Percentiles rank a stretch among this genome's conserved stretches.
Conservation (phyloP, 2,113 vertebrate genomes). For the Chrysochloris asiatica region DNA sequence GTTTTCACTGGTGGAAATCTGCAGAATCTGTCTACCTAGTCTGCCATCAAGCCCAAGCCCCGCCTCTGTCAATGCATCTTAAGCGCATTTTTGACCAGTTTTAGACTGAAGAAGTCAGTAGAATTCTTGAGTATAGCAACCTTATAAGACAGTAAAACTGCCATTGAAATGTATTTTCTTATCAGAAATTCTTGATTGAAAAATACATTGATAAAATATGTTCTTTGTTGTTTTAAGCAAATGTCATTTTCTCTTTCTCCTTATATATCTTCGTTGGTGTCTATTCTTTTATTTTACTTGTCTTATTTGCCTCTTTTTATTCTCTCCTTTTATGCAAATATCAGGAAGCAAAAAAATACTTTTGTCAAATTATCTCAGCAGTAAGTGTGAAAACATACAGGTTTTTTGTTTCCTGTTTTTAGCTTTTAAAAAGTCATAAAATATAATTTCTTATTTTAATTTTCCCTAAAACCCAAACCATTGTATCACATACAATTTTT, state of each 20-base stretch:
- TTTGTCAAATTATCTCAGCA: not conserved
- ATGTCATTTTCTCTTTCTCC: not conserved
- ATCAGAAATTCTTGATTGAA: not conserved
- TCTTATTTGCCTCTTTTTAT: not conserved
- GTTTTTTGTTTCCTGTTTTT: not conserved
- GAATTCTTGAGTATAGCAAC: not conserved
- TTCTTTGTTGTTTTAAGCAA: not conserved
- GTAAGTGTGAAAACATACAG: not conserved
- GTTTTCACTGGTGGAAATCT: too few relatives aligned
- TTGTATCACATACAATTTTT: not conserved
- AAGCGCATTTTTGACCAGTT: too few relatives aligned
- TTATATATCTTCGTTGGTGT: not conserved
- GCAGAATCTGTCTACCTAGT: too few relatives aligned
- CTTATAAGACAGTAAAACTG: not conserved
- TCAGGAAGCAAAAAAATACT: not conserved
- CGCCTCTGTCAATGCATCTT: too few relatives aligned
- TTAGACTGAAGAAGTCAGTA: not conserved
- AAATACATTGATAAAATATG: not conserved
- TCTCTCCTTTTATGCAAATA: not conserved
- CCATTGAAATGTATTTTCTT: not conserved
- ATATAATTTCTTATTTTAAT: slow-evolving; percentile 5
- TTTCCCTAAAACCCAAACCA: slow-evolving; percentile 26
- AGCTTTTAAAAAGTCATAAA: slow-evolving; percentile 21
- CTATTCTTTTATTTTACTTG: not conserved
- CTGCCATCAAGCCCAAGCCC: too few relatives aligned